Evolutionary conservation across 2,113 vertebrate genomes (phyloP).

Genomic region (Xiphophorus maculatus): DNA sequence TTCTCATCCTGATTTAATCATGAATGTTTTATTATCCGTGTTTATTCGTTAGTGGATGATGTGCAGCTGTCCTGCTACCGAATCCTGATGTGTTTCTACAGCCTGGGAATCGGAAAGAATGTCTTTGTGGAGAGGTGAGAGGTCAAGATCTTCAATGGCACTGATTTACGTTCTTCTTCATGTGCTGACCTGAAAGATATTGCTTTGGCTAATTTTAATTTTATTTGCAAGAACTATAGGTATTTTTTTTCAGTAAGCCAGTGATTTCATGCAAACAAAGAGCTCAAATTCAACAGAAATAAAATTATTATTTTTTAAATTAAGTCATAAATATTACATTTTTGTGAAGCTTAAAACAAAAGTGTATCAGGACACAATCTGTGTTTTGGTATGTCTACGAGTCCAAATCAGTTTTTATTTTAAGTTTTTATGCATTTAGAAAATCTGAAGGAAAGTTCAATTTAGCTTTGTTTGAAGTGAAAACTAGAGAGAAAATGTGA

Average conservation of each 20-base stretch:
- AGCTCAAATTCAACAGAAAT: neutral
- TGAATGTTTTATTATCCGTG: conserved; percentile 14
- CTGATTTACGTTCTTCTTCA: too few species aligned
- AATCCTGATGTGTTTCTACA: conserved; percentile 91
- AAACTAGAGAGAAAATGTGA: too few species aligned
- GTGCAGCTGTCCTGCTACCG: conserved; percentile 96
- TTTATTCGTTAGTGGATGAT: conserved; percentile 86
- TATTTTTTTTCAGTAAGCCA: neutral
- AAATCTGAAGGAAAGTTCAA: neutral
- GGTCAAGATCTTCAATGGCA: neutral
- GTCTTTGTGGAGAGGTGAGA: conserved; percentile 93
- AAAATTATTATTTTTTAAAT: too few species aligned
- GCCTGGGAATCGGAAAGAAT: conserved; percentile 93
- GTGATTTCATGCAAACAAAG: neutral
- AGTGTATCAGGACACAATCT: neutral
- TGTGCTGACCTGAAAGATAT: neutral
- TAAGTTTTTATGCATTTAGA: neutral
- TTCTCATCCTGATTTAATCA: neutral
- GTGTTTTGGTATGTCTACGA: neutral
- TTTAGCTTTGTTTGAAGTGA: too few species aligned
- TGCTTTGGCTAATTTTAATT: neutral
- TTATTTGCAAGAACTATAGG: neutral
- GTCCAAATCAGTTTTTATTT: neutral
- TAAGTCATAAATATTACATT: neutral
- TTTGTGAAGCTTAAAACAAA: neutral